Evolutionary conservation across 2,888 invertebrate genomes (phyloP).

Genomic region (Apotomis capreana): DNA sequence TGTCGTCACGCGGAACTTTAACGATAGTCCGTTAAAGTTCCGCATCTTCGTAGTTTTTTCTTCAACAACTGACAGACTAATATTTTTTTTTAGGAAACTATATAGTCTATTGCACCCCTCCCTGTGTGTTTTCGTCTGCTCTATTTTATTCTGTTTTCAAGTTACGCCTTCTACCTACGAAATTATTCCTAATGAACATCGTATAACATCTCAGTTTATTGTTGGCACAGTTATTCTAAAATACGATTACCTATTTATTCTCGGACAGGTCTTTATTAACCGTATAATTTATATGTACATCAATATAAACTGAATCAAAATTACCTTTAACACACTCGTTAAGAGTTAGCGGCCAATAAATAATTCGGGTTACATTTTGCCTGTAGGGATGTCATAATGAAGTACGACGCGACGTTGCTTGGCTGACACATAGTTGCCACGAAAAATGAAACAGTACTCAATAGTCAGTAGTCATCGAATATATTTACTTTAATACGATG

Average conservation of each 20-base stretch:
- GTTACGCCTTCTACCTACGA: not conserved
- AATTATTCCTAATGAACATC: not conserved
- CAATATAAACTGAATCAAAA: slow-evolving; percentile 2
- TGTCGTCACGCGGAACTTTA: too few species aligned
- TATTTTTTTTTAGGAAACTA: too few species aligned
- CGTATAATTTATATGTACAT: slow-evolving; percentile 6
- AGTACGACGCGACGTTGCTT: not conserved
- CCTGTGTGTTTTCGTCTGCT: too few species aligned
- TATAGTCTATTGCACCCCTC: too few species aligned
- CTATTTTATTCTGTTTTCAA: too few species aligned
- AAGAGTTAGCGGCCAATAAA: slow-evolving; percentile 12
- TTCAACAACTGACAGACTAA: too few species aligned
- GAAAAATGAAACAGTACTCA: not conserved
- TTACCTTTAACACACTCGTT: not conserved
- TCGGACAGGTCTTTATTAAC: not conserved
- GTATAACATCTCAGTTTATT: not conserved
- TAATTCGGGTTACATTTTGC: not conserved
- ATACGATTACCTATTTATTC: not conserved
- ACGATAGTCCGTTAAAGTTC: too few species aligned
- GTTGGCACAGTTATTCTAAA: not conserved
- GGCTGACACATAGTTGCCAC: not conserved
- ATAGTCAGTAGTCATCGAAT: too few species aligned
- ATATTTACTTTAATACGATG: too few species aligned
- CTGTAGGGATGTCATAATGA: not conserved
- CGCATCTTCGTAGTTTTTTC: too few species aligned